Evolutionary conservation across 2,797 vertebrate genomes (phyloP), one percentile per base, ranked within the genome.

Genomic region (Tachyglossus aculeatus): DNA sequence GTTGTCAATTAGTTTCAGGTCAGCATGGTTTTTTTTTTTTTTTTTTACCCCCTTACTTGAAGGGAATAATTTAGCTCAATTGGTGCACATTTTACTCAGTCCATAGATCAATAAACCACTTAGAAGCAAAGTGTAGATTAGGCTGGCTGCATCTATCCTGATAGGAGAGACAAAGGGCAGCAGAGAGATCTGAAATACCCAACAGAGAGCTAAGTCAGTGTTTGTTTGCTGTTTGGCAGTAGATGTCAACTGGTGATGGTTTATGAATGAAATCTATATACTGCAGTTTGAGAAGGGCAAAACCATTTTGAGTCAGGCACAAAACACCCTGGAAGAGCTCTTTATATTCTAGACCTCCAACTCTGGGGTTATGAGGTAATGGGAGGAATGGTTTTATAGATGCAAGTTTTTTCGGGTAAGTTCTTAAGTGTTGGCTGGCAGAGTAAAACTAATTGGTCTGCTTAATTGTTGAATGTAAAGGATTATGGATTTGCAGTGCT

Each of bases 371-470:
- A n/a, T n/a, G n/a, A n/a, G n/a, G n/a, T n/a, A n/a, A n/a, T n/a
- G n/a, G n/a, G n/a, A n/a, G n/a, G n/a, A n/a, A n/a, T n/a, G n/a
- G n/a, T n/a, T n/a, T n/a, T n/a, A n/a, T n/a, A n/a, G n/a, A n/a
- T n/a, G n/a, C n/a, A n/a, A n/a, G 70, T 78, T 50, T 57, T 56
- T 58, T 66, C 61, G 83, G 59, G 68, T 74, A 81, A 68, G 71
- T 81, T 83, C 81, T 62, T 48, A 78, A 65, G 43, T 44, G 56
- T 64, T 71, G 65, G 45, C 45, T 75, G n/a, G 76, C 57, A 69
- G 32, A 71, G 71, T 63, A 74, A 78, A 79, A 80, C 83, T 48
- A 83, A 83, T 87, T 81, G 76, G 40, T 51, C 16, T 68, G 68
- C 65, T 41, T 68, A 62, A 33, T 74, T 71, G 38, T 29, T 73